Conservation (phyloP, 2,113 vertebrate species). For the Pycnonotus jocosus region DNA sequence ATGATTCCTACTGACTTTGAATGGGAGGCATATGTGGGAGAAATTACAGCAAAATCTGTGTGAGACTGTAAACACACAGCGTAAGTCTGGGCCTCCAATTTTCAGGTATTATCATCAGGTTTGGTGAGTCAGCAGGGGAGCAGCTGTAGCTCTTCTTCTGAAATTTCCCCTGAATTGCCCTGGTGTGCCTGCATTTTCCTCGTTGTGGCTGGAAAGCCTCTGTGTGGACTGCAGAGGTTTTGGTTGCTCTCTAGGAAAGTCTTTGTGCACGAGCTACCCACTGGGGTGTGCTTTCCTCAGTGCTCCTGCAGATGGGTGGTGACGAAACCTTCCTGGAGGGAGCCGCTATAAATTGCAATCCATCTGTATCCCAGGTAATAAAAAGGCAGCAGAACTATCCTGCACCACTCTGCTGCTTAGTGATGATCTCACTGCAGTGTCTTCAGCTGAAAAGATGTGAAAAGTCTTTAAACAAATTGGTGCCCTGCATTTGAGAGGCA, state of each 20-base stretch:
- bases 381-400: background rate
- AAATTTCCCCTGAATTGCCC: background rate
- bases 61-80: background rate
- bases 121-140: background rate
- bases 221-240: background rate
- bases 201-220: background rate
- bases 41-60: background rate
- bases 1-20: background rate
- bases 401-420: background rate
- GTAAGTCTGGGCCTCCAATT: background rate
- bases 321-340: background rate
- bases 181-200: background rate
- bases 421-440: background rate
- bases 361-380: background rate
- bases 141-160: background rate
- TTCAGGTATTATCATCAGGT: background rate
- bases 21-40: background rate
- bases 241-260: background rate
- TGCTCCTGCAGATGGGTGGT: background rate
- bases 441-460: background rate
- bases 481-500: background rate
- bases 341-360: background rate
- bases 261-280: fast-evolving
- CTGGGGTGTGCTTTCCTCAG: background rate
- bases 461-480: background rate